Evolutionary conservation across 2,797 vertebrate species (phyloP), one percentile per base, ranked within the genome.

Genomic region (Characodon lateralis): DNA sequence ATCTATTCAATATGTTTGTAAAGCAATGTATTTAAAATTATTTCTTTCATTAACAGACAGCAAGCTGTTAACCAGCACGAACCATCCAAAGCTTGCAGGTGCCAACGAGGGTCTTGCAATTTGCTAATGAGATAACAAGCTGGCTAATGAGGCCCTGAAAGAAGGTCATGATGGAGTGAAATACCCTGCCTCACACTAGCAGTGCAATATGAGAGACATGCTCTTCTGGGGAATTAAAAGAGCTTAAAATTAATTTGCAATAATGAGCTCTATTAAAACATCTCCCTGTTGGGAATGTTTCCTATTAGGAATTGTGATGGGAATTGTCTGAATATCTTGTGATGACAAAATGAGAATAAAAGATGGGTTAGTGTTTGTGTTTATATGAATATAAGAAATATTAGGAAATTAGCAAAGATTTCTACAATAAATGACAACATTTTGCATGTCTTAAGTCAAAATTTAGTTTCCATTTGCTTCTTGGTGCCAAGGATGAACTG

Each of bases 91-190:
- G 83, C 59, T 82, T 56, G 41, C 79, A 89, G 86, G 87, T 90
- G 84, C 89, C 90, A 92, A 91, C 85, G 13, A 92, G 91, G 87
- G 87, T 86, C 89, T 73, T 81, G 84, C 81, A 83, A 89, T 89
- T 89, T 80, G 74, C 88, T 94, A 94, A 94, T 91, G 88, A 91
- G 92, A 90, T 92, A 94, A 94, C 82, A 58, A 89, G 88, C 74
- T 22, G 81, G 88, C 85, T 95, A 93, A 94, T 93, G 90, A 94
- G 91, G 86, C 81, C 86, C 81, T 74, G 82, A 91, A 93, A 94
- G 83, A 89, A 92, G 91, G 92, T 95, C 91, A 93, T 88, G 87
- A 89, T 93, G 92, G 92, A 93, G 93, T 93, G 85, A 58, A 89
- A 92, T 83, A 88, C 74, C 53, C 75, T 68, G 79, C 83, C 3